phyloP scores from a whole-genome alignment of 1,140 invertebrate genomes.

The Eufriesea mexicana region DNA sequence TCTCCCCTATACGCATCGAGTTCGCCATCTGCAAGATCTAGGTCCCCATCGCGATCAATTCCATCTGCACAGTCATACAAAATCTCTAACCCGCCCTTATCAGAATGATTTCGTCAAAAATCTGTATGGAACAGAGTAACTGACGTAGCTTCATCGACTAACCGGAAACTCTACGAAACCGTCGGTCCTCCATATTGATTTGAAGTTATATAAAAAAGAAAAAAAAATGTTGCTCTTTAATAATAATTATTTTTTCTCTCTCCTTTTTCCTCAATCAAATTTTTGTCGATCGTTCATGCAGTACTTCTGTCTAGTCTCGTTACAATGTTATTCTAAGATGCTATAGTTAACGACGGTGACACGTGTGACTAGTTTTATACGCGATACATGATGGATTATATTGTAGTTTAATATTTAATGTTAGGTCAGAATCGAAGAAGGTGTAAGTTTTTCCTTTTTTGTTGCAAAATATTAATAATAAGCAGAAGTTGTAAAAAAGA shows the following conservation, averaged over 20 bases:
- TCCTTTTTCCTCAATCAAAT: not conserved
- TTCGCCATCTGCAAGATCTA: constrained; percentile 91
- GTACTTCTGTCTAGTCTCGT: not conserved
- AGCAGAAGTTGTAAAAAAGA: constrained; percentile 30
- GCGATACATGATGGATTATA: constrained; percentile 40
- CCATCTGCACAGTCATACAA: constrained; percentile 80
- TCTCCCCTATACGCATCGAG: constrained; percentile 87
- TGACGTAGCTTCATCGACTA: constrained; percentile 5
- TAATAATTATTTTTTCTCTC: not conserved
- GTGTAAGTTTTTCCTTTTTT: not conserved
- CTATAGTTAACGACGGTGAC: not conserved
- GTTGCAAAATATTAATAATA: constrained; percentile 31
- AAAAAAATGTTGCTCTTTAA: not conserved
- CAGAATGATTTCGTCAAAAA: constrained; percentile 56
- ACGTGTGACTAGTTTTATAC: constrained; percentile 16
- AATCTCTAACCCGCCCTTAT: constrained; percentile 73
- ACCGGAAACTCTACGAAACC: not conserved
- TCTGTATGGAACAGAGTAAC: constrained; percentile 41
- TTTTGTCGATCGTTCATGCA: constrained; percentile 4
- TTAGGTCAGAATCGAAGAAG: constrained; percentile 29
- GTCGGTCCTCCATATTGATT: not conserved
- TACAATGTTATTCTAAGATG: not conserved
- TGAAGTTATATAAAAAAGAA: not conserved
- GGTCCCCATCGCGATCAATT: constrained; percentile 85
- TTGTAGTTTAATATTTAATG: constrained; percentile 16